Conservation (phyloP, 2,888 invertebrate species). For the Andrena hattorfiana region DNA sequence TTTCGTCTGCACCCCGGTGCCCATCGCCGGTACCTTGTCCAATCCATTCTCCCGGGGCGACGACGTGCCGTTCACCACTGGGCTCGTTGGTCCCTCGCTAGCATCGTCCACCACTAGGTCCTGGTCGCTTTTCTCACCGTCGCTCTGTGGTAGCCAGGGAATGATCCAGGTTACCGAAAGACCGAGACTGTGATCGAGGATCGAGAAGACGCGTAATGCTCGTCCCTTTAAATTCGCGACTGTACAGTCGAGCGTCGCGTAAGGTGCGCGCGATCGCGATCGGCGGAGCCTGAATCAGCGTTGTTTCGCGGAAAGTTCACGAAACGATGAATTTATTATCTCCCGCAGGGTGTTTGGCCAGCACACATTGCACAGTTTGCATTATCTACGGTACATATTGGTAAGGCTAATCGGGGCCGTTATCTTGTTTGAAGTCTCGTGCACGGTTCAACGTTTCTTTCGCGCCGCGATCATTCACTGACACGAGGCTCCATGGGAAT, state of each 20-base stretch:
- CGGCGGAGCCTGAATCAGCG: not conserved
- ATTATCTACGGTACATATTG: conserved; percentile 39
- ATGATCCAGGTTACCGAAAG: no score
- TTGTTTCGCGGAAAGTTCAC: not conserved
- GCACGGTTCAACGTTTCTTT: conserved; percentile 34
- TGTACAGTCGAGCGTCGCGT: no score
- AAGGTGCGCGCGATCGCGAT: not conserved
- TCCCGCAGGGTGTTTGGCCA: conserved; percentile 13
- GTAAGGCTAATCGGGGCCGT: conserved; percentile 26
- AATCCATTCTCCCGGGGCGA: conserved; percentile 95
- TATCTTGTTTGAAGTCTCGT: conserved; percentile 48
- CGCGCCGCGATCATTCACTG: not conserved
- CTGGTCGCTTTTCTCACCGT: conserved; percentile 95
- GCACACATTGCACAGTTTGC: conserved; percentile 14
- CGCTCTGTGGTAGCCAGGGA: conserved; percentile 86
- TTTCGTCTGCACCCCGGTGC: conserved; percentile 82
- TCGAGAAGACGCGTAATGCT: no score
- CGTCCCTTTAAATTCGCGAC: no score
- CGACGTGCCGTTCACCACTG: conserved; percentile 92
- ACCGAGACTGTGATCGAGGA: not conserved
- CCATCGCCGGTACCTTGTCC: conserved; percentile 88
- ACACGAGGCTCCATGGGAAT: not conserved
- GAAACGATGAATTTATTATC: conserved; percentile 7
- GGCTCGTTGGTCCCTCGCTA: conserved; percentile 95
- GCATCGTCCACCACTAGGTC: conserved; percentile 98